phyloP scores from a whole-genome alignment of 2,888 invertebrate species.

The Tenthredo amoena region DNA sequence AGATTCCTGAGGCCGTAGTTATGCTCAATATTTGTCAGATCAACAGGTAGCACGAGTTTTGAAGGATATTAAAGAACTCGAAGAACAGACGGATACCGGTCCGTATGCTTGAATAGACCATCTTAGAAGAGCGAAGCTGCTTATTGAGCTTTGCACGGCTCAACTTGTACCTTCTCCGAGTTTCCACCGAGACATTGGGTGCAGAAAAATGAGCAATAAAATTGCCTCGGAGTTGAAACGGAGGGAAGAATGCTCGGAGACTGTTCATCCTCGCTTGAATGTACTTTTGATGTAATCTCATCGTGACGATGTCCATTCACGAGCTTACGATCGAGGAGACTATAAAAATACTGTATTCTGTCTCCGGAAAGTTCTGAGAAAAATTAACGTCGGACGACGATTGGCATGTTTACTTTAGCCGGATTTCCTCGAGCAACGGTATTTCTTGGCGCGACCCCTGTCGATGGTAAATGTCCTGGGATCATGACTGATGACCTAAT shows the following conservation, averaged over 20 bases:
- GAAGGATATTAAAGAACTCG: background rate
- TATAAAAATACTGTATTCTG: background rate
- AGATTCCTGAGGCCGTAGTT: background rate
- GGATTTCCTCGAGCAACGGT: background rate
- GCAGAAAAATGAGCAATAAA: background rate
- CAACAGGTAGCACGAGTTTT: background rate
- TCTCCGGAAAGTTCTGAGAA: background rate
- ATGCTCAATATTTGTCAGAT: background rate
- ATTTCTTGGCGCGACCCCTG: background rate
- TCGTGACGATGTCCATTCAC: background rate
- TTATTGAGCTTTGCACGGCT: background rate
- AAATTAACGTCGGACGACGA: background rate
- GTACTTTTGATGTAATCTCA: background rate
- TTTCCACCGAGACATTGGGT: background rate
- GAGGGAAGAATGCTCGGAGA: background rate
- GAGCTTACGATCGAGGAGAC: background rate
- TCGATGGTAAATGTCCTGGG: slow-evolving; percentile 19
- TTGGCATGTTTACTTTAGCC: background rate
- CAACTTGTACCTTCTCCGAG: background rate
- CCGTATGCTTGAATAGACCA: background rate
- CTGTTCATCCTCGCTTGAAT: background rate
- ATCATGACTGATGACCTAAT: slow-evolving; percentile 26
- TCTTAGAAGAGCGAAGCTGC: background rate
- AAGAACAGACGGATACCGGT: background rate
- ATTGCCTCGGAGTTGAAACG: background rate